Evolutionary conservation across 2,888 invertebrate species (phyloP), one percentile per base, ranked within the genome.

Genomic region (Boloria euphrosyne): DNA sequence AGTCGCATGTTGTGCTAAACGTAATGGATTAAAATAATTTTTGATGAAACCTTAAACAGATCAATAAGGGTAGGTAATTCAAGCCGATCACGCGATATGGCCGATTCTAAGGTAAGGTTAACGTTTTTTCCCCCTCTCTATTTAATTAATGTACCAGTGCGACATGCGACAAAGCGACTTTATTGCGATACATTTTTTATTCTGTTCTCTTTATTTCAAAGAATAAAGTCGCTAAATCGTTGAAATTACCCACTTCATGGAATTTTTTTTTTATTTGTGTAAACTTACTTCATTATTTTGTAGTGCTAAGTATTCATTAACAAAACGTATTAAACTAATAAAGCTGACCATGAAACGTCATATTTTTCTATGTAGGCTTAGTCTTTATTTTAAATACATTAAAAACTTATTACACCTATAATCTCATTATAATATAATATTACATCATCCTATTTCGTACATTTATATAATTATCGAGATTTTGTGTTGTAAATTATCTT

Each of bases 1-100:
- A 38, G 74, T 82, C 77, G 87, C 89, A 86, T 89, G 86, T 84
- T 82, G 78, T 79, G 77, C 64, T 75, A 74, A 78, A 78, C 78
- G 84, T 88, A 85, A 89, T 86, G 80, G 83, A 85, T 82, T 85
- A 85, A 86, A 89, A 88, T 88, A 86, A 86, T 87, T 89, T 87
- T 73, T 80, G 80, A 77, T 80, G 81, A 84, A 81, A 81, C 84
- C 83, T 75, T 80, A 82, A 80, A 79, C 79, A 81, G 86, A 90
- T 90, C 91, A 88, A 90, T 91, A 90, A 81, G 78, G 75, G 75
- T 71, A 75, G 75, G 83, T 88, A 86, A 89, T 89, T 86, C 82
- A 81, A 83, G 74, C 77, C 68, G 78, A 85, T 78, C 90, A 90
- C 90, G 89, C 90, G 81, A 91, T 82, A 90, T 90, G 90, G 79